Percentiles rank a stretch among this genome's conserved stretches.
phyloP scores from a whole-genome alignment of 2,797 vertebrate species.

The Fistularia tabacaria region DNA sequence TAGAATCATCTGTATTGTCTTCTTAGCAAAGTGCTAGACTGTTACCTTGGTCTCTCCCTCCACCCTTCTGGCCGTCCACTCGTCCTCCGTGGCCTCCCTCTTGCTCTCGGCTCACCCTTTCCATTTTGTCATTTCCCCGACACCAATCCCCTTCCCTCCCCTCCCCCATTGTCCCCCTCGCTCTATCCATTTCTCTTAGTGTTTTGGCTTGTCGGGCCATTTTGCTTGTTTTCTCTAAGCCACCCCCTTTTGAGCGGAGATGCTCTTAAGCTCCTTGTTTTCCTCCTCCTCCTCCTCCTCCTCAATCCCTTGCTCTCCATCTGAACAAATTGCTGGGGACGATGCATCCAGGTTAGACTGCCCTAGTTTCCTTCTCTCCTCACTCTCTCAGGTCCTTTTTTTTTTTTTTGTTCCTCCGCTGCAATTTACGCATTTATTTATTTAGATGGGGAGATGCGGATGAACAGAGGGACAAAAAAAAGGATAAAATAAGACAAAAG shows the following conservation, averaged over 20 bases:
- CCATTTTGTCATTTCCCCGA: constrained; percentile 43
- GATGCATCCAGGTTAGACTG: constrained; percentile 68
- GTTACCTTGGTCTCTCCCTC: background rate
- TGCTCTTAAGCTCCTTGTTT: constrained; percentile 61
- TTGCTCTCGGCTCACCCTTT: constrained; percentile 17
- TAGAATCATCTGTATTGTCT: too few species aligned
- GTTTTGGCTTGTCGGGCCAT: constrained; percentile 47
- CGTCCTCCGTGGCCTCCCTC: constrained; percentile 16
- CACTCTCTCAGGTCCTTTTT: constrained; percentile 18
- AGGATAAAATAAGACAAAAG: constrained; percentile 6
- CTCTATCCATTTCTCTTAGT: constrained; percentile 14
- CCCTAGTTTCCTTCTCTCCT: constrained; percentile 58
- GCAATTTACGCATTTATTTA: constrained; percentile 59
- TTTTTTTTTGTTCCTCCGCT: constrained; percentile 23
- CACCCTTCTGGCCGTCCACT: constrained; percentile 10
- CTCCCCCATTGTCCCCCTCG: constrained; percentile 3
- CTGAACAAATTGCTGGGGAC: constrained; percentile 65
- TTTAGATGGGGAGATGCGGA: constrained; percentile 43
- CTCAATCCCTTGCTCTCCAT: constrained; percentile 31
- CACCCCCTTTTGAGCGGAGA: constrained; percentile 55
- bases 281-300: constrained; percentile 7
- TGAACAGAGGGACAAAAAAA: constrained; percentile 12
- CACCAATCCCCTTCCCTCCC: constrained; percentile 12
- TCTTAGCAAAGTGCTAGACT: too few species aligned
- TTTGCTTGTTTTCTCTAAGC: constrained; percentile 61